These are phyloP conservation scores for Nomada goodeniana DNA, from an alignment of 2,888 invertebrate species.

Conservation along the genomic window DNA sequence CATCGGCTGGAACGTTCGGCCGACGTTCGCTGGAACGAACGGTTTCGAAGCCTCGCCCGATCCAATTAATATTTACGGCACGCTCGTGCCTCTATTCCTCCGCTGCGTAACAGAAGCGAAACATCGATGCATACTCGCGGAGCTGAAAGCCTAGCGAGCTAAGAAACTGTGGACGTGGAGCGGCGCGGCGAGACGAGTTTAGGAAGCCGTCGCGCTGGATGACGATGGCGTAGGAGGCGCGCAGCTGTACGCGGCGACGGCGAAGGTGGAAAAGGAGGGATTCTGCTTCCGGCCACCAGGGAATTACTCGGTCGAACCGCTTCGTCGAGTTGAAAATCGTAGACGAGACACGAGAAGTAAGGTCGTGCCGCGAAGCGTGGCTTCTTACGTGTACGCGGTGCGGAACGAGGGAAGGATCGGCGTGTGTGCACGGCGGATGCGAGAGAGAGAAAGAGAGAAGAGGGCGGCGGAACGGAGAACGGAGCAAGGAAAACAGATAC, in stretches of 20 bases:
- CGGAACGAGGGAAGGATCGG: neutral
- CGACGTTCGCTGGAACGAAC: neutral
- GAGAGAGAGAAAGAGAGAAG: neutral
- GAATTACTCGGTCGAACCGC: conserved; percentile 74
- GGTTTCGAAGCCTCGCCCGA: neutral
- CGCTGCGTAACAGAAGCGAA: conserved; percentile 12
- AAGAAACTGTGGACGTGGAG: neutral
- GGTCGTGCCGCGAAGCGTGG: conserved; percentile 57
- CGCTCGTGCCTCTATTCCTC: neutral
- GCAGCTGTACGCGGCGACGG: neutral
- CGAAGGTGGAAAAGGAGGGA: conserved; percentile 21
- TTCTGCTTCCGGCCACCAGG: conserved; percentile 67
- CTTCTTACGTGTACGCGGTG: conserved; percentile 48
- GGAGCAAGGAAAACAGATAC: conserved; percentile 10
- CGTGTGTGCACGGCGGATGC: conserved; percentile 35
- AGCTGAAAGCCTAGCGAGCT: conserved; percentile 12
- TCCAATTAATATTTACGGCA: conserved; percentile 50
- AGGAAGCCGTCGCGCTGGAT: conserved; percentile 30
- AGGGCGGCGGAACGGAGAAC: neutral
- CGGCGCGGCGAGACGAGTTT: conserved; percentile 4
- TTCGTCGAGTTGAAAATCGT: conserved; percentile 76
- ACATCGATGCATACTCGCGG: conserved; percentile 19
- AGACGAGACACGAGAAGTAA: conserved; percentile 67
- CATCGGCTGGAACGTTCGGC: neutral
- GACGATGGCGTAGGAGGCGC: conserved; percentile 21